Evolutionary conservation across 2,888 invertebrate genomes (phyloP), one percentile per base, ranked within the genome.

Genomic region (Spatulosminthurus flaviceps): DNA sequence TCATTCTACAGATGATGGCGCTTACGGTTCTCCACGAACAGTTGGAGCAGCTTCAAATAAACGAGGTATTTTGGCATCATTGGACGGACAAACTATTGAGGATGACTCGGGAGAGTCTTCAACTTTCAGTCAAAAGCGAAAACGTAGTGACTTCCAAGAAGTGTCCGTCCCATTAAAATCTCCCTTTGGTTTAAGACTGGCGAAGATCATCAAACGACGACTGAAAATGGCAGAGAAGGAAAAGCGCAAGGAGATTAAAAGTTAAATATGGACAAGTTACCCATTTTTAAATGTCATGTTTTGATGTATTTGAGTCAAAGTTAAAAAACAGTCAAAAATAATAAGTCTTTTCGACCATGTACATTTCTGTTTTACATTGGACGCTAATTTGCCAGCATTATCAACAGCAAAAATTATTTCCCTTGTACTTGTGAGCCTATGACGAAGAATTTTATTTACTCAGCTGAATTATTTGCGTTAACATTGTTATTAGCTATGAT

Each of bases 101-200:
- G 51, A 19, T 51, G 51, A 19, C 51, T 19, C 51, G 5, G 5
- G 1, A 16, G 51, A 34, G 34, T n/a, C n/a, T n/a, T 7, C 9
- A 34, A 34, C 4, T 34, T 34, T 34, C 34, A 34, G 19, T 51
- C 11, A 22, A 26, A 64, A 64, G 24, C 64, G 64, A 22, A 64
- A 26, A 13, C 24, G 64, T 4, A 64, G 22, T 64, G 64, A 64
- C 21, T 24, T 64, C 26, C 24, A 64, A 24, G 64, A 64, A 64
- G n/a, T 64, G 1, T 64, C 64, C 16, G 64, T 64, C 11, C 64
- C 64, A 4, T 24, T 64, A 26, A 64, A 64, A 22, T 64, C 64
- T 16, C 64, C 64, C 4, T 64, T 22, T n/a, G 64, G 64, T 26
- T 4, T 24, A 1, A 2, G 64, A 4, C 11, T 64, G 1, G 64